A percentile compares a stretch with the other conserved stretches of the same genome.
Conservation (phyloP, 2,888 invertebrate genomes). For the Metellina segmentata region DNA sequence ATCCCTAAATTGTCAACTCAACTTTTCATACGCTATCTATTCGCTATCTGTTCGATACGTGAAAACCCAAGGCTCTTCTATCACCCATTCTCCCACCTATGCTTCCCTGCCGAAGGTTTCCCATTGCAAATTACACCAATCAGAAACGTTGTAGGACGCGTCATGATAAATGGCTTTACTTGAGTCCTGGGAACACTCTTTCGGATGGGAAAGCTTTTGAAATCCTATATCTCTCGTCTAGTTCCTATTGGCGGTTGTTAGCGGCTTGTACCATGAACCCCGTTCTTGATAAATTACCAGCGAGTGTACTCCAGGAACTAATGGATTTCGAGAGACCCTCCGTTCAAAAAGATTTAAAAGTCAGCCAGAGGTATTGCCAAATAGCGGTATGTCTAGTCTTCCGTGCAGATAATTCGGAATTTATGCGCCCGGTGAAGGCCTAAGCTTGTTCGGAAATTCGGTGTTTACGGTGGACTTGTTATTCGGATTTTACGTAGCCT, state of each 20-base stretch:
- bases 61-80: neutral
- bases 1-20: neutral
- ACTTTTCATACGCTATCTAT: neutral
- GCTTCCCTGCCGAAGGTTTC: neutral
- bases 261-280: neutral
- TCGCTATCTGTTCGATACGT: neutral
- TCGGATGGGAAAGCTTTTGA: conserved; percentile 6
- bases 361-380: conserved; percentile 1
- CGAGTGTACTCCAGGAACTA: conserved; percentile 18
- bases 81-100: neutral
- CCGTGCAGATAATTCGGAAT: neutral
- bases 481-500: too few species aligned
- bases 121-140: conserved; percentile 12
- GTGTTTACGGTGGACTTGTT: too few species aligned
- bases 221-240: conserved; percentile 16
- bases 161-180: conserved; percentile 13
- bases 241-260: conserved; percentile 3
- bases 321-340: conserved; percentile 37
- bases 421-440: too few species aligned
- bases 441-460: too few species aligned
- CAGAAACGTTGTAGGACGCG: neutral
- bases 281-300: conserved; percentile 51
- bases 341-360: conserved; percentile 27
- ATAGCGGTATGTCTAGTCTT: conserved; percentile 20
- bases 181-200: conserved; percentile 4